These are phyloP conservation scores for Oikopleura dioica DNA, from an alignment of 23 tunicate genomes.

Conservation along the genomic window DNA sequence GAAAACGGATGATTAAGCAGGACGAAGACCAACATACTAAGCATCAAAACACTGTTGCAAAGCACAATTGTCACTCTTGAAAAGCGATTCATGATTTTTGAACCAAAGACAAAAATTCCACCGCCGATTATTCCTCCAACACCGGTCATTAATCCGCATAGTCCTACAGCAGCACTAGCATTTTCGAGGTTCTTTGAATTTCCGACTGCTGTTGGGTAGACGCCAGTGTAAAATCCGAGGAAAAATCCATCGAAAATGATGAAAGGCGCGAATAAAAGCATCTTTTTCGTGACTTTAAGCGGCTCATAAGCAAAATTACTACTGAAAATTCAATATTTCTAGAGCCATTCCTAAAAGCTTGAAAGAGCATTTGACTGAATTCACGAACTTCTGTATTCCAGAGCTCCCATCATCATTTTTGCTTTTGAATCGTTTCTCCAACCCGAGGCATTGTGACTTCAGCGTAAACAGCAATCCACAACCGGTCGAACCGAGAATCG, in stretches of 20 bases:
- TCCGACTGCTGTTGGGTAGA: conserved; percentile 4
- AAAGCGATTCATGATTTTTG: conserved; percentile 9
- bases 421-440: too few species aligned
- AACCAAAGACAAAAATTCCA: conserved; percentile 1
- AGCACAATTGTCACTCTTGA: too few species aligned
- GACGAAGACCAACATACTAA: too few species aligned
- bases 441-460: neutral
- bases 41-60: too few species aligned
- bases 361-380: too few species aligned
- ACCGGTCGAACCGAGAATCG: neutral
- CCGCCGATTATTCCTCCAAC: neutral
- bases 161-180: neutral
- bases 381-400: too few species aligned
- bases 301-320: too few species aligned
- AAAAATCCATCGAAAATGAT: conserved; percentile 68
- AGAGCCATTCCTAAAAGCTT: too few species aligned
- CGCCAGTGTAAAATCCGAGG: neutral
- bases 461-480: neutral
- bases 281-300: conserved; percentile 14
- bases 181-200: neutral
- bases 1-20: too few species aligned
- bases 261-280: conserved; percentile 48
- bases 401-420: too few species aligned
- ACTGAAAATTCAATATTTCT: neutral
- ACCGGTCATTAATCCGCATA: neutral